These are phyloP conservation scores for Pinctada fucata DNA, from an alignment of 2,888 invertebrate species.

Conservation along the genomic window DNA sequence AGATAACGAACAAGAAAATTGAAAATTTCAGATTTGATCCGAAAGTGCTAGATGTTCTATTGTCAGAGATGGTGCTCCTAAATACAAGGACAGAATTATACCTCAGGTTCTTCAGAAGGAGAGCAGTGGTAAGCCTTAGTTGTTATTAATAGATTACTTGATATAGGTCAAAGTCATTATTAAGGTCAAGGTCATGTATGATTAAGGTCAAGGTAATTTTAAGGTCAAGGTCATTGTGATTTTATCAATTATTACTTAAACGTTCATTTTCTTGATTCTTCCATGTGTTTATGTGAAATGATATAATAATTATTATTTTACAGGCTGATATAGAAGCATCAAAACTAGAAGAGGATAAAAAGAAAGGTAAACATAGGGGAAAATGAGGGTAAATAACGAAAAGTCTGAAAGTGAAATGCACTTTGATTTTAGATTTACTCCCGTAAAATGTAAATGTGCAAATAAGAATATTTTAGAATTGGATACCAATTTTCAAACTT, in stretches of 20 bases:
- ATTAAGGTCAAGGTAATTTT: neutral
- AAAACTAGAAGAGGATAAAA: constrained; percentile 55
- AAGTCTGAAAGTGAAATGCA: no score
- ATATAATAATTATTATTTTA: constrained; percentile 16
- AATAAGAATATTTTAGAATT: no score
- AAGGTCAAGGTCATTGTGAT: neutral
- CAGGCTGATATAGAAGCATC: constrained; percentile 71
- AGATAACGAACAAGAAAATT: neutral
- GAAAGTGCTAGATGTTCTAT: constrained; percentile 89
- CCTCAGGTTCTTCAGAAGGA: constrained; percentile 88
- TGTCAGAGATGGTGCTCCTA: constrained; percentile 93
- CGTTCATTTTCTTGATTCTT: no score
- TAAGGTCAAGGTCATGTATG: neutral
- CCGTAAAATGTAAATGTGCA: no score
- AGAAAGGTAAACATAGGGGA: constrained; percentile 49
- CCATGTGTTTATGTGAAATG: neutral
- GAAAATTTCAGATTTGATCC: constrained; percentile 81
- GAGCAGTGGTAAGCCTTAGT: constrained; percentile 76
- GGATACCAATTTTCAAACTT: no score
- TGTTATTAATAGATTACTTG: neutral
- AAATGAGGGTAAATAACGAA: no score
- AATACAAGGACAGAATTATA: constrained; percentile 94
- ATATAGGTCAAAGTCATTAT: neutral
- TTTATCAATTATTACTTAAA: no score
- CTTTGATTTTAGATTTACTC: no score